These are phyloP conservation scores for Tachuris rubrigastra DNA, from an alignment of 2,113 vertebrate species.

Conservation along the genomic window DNA sequence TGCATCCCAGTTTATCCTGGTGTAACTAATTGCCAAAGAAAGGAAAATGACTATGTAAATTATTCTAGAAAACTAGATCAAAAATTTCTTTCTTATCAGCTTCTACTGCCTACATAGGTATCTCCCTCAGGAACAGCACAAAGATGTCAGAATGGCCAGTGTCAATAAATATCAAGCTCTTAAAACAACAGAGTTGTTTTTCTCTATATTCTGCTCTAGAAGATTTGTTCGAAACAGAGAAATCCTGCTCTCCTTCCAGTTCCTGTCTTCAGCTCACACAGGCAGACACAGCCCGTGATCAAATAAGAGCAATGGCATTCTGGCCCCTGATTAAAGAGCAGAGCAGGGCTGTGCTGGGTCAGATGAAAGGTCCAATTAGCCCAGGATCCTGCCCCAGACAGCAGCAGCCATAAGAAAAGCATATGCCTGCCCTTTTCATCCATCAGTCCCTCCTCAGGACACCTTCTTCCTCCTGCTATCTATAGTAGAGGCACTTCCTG, in stretches of 20 bases:
- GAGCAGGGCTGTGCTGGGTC: neutral
- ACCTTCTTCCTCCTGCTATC: slow-evolving; percentile 29
- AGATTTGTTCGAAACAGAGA: neutral
- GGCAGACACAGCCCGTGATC: neutral
- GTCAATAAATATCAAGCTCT: neutral
- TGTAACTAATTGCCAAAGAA: neutral
- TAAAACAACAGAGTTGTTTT: neutral
- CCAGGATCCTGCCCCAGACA: neutral
- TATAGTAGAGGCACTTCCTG: slow-evolving; percentile 11
- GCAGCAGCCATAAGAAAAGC: neutral
- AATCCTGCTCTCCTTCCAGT: neutral
- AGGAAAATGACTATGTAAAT: neutral
- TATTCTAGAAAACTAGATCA: neutral
- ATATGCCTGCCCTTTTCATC: neutral
- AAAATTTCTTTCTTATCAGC: neutral
- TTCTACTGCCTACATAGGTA: neutral
- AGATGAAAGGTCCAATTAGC: neutral
- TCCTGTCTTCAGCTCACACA: neutral
- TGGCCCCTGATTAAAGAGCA: neutral
- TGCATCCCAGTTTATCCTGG: accelerated
- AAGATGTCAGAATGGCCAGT: neutral
- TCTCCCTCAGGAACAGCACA: neutral
- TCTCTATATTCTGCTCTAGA: neutral
- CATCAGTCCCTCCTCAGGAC: neutral
- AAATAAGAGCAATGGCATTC: neutral